Evolutionary conservation across 2,113 vertebrate species (phyloP).

Genomic region (Romanogobio albipinnatus): DNA sequence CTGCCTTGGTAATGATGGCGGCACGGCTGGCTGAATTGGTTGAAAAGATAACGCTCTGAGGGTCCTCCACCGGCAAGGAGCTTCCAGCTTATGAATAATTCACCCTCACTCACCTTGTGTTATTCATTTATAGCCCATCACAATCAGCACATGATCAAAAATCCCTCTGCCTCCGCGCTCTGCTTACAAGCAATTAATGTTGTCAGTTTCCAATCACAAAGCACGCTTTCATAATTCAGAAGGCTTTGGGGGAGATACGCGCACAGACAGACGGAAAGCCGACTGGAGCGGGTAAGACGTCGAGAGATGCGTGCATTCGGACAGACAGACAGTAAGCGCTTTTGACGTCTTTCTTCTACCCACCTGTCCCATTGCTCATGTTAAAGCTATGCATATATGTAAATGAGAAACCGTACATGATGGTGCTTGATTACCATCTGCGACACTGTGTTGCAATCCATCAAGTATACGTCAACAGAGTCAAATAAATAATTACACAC

Average conservation of each 20-base stretch:
- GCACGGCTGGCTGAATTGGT: conserved; percentile 50
- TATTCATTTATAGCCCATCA: conserved; percentile 66
- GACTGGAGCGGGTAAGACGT: not conserved
- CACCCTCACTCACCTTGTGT: conserved; percentile 48
- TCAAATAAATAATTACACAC: conserved; percentile 68
- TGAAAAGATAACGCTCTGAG: conserved; percentile 54
- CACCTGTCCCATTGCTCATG: conserved; percentile 24
- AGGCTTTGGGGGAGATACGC: not conserved
- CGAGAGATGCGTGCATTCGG: not conserved
- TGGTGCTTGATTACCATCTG: conserved; percentile 78
- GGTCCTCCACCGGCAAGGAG: conserved; percentile 40
- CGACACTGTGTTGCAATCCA: conserved; percentile 65
- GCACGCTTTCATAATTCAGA: conserved; percentile 23
- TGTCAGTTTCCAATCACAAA: conserved; percentile 47
- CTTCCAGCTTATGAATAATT: conserved; percentile 56
- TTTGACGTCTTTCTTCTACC: conserved; percentile 59
- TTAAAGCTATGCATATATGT: conserved; percentile 65
- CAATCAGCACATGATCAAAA: conserved; percentile 65
- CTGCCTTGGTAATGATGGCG: conserved; percentile 53
- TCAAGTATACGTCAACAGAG: conserved; percentile 69
- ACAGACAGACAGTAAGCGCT: conserved; percentile 25
- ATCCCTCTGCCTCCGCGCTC: conserved; percentile 37
- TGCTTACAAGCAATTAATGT: conserved; percentile 51
- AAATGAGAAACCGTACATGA: conserved; percentile 72
- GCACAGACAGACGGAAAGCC: not conserved